Evolutionary conservation across 2,113 vertebrate species (phyloP).

Genomic region (Anoplopoma fimbria): DNA sequence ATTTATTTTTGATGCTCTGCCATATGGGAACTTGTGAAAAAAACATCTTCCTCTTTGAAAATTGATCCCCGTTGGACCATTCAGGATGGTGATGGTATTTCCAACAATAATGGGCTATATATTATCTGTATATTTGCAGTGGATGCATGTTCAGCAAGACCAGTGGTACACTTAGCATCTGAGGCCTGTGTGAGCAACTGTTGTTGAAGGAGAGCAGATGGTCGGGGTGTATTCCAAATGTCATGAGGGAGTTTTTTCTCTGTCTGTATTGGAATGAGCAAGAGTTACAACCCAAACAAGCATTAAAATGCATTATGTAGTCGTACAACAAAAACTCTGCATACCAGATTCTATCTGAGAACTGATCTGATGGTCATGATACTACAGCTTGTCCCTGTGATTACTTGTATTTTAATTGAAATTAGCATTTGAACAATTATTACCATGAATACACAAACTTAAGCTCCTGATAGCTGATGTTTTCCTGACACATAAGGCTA

Average conservation of each 20-base stretch:
- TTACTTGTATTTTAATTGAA: neutral
- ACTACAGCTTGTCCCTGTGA: neutral
- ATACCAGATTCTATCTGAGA: slow-evolving; percentile 5
- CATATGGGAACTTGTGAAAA: slow-evolving; percentile 21
- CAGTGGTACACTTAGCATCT: slow-evolving; percentile 1
- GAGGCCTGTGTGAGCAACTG: slow-evolving; percentile 19
- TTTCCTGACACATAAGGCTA: neutral
- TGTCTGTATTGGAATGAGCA: slow-evolving; percentile 11
- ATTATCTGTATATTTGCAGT: slow-evolving; percentile 31
- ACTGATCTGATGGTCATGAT: neutral
- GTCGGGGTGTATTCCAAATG: slow-evolving; percentile 31
- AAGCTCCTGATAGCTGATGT: neutral
- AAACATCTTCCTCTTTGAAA: slow-evolving; percentile 10
- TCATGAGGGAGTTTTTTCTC: neutral
- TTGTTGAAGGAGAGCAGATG: slow-evolving; percentile 45
- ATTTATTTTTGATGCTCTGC: neutral
- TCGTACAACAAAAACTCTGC: neutral
- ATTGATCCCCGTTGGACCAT: slow-evolving; percentile 9
- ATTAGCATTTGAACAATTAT: neutral
- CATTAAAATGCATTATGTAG: slow-evolving; percentile 4
- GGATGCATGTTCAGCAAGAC: slow-evolving; percentile 24
- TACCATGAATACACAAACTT: neutral
- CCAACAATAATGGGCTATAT: slow-evolving; percentile 20
- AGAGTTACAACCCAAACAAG: neutral
- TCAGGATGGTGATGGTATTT: slow-evolving; percentile 2